Evolutionary conservation across 1,140 invertebrate genomes (phyloP), one percentile per base, ranked within the genome.

Genomic region (Diprion similis): DNA sequence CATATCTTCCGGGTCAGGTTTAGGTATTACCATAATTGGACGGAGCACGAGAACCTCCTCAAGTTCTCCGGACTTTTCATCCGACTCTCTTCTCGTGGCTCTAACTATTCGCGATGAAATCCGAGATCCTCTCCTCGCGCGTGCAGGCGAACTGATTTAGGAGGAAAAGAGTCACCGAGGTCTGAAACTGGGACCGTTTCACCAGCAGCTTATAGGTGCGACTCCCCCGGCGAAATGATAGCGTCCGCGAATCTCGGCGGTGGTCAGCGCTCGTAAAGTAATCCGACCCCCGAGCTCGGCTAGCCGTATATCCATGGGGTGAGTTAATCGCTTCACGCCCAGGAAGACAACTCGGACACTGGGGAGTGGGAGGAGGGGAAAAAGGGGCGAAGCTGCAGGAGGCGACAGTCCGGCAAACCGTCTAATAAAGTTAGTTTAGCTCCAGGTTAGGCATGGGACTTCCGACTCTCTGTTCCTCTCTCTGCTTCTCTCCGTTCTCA

Each of bases 301-400:
- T 11, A 68, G 37, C 37, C 19, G 66, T 18, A 11, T 18, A 18
- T 18, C 11, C 11, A 45, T 45, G 66, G 66, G 37, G 66, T 68
- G 18, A 68, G 66, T 68, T 68, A 68, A 68, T 68, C 66, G 66
- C 37, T 68, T 68, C 66, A 45, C 66, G 37, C 66, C 11, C 18
- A 68, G 17, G 66, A 45, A 45, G 66, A 18, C 51, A 59, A 19
- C 66, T 45, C 37, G 37, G 66, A 68, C 17, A n/a, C 66, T 68
- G 37, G 51, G 51, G 51, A 68, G 11, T 6, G 24, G 24, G 24
- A 37, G 24, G 2, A 6, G 24, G 24, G 24, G 6, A 37, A 37
- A 37, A 37, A 37, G 24, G 24, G 24, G 24, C 24, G 24, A 37
- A 37, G 2, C 24, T 37, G 24, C 24, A 37, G 24, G 51, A 59